phyloP scores from a whole-genome alignment of 1,140 invertebrate genomes.

The Maconellicoccus hirsutus region DNA sequence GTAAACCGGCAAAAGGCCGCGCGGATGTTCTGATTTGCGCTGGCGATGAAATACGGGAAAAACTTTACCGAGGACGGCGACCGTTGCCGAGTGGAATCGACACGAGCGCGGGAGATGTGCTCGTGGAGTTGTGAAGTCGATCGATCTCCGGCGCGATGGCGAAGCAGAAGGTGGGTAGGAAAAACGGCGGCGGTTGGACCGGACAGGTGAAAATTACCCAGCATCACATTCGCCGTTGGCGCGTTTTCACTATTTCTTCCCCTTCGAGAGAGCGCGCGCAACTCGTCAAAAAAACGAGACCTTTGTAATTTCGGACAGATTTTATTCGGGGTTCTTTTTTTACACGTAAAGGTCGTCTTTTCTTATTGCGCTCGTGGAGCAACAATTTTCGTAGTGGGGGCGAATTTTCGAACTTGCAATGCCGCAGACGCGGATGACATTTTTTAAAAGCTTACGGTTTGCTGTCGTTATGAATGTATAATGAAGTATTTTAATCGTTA shows the following conservation, averaged over 20 bases:
- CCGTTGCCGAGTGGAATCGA: background rate
- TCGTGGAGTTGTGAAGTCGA: background rate
- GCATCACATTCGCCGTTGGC: slow-evolving; percentile 17
- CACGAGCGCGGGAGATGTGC: background rate
- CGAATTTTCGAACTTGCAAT: too few species aligned
- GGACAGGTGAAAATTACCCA: slow-evolving; percentile 21
- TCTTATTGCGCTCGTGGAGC: too few species aligned
- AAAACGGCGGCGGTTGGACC: slow-evolving; percentile 11
- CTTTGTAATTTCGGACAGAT: too few species aligned
- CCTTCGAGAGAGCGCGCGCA: background rate
- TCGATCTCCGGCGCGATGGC: background rate
- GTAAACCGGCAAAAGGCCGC: slow-evolving; percentile 10
- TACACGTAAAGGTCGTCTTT: too few species aligned
- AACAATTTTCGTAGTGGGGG: too few species aligned
- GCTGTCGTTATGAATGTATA: too few species aligned
- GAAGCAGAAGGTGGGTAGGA: background rate
- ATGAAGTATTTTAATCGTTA: too few species aligned
- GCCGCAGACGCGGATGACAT: too few species aligned
- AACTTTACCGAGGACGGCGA: background rate
- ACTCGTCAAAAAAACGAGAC: background rate
- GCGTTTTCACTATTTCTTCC: background rate
- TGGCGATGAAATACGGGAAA: background rate
- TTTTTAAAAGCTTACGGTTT: too few species aligned
- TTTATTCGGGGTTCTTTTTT: too few species aligned
- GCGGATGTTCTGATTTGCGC: slow-evolving; percentile 1